Conservation (phyloP, 2,888 invertebrate species). For the Suillia variegata region DNA sequence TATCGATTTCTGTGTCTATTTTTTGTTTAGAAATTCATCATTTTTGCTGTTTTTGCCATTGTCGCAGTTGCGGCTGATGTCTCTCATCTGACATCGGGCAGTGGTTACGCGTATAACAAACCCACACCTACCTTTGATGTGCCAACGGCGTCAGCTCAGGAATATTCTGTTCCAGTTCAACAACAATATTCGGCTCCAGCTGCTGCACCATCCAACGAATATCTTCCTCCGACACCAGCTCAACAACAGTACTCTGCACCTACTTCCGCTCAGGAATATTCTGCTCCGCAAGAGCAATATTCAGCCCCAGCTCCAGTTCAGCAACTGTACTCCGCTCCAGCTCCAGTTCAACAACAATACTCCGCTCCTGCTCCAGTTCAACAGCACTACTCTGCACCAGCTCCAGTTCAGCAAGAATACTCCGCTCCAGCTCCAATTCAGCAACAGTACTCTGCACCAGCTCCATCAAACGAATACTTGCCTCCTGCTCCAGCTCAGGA, state of each 20-base stretch:
- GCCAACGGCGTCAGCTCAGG: constrained; percentile 12
- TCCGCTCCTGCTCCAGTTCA: constrained; percentile 21
- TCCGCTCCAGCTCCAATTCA: neutral
- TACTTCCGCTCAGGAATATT: constrained; percentile 26
- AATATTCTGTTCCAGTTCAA: neutral
- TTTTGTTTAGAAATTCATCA: constrained; percentile 44
- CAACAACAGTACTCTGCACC: constrained; percentile 8
- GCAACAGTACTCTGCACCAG: constrained; percentile 9
- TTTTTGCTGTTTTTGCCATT: constrained; percentile 42
- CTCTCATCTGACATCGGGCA: constrained; percentile 41
- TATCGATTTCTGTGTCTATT: too few species aligned
- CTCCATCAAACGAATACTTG: constrained; percentile 12
- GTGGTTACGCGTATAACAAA: constrained; percentile 36
- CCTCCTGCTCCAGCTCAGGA: constrained; percentile 28
- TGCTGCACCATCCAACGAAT: neutral
- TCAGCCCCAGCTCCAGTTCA: neutral
- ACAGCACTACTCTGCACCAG: constrained; percentile 24
- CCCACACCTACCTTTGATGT: constrained; percentile 39
- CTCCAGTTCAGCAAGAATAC: constrained; percentile 18
- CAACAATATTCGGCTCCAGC: constrained; percentile 25
- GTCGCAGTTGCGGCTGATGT: constrained; percentile 44
- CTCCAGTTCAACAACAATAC: constrained; percentile 21
- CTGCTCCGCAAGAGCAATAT: constrained; percentile 23
- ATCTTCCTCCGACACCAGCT: neutral
- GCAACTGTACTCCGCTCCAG: constrained; percentile 1